Base-by-base conservation (phyloP, 1,140 invertebrate genomes). In the Saxidomus purpurata region DNA sequence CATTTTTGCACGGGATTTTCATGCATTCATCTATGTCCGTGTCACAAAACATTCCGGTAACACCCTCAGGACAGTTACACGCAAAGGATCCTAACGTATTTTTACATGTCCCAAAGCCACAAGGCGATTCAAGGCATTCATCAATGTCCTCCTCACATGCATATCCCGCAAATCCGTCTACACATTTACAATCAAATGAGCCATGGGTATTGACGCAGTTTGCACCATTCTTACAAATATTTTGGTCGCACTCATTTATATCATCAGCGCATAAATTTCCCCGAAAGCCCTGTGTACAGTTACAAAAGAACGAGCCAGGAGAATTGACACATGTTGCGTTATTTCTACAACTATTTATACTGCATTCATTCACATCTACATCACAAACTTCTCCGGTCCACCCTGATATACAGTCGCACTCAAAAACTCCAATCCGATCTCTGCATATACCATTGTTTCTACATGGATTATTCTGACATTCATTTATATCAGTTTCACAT, bases 331-430 rank as follows among this genome's bases (percentile, higher is more conserved):
- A 99, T 86, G 98, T 97, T 0, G 98, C 99, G 31, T 97, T 98
- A 95, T 99, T 99, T 90, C 97, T 96, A 93, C 99, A 99, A 0
- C 98, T 98, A 89, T 97, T 97, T n/a, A 96, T 96, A 9, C 28
- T 96, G 95, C 99, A 99, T 93, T 99, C 98, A 94, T 99, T 98
- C n/a, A 99, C 98, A 91, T 99, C 99, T 92, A 97, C 97, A n/a
- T 87, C 34, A 31, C 84, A 87, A 9, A 25, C 19, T 43, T 25
- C 31, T 0, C 84, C 84, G 15, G 38, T 43, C 52, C 40, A 91
- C 1, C 87, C 90, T 13, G 13, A 8, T 19, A 1, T 8, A 74
- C 90, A 91, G 3, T 15, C 49, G 49, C 90, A 91, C 25, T 31
- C 22, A 59, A 49, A 91, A 8, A 97, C 98, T 95, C 98, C 92